Evolutionary conservation across 2,797 vertebrate genomes (phyloP).

Genomic region (Selene dorsalis): DNA sequence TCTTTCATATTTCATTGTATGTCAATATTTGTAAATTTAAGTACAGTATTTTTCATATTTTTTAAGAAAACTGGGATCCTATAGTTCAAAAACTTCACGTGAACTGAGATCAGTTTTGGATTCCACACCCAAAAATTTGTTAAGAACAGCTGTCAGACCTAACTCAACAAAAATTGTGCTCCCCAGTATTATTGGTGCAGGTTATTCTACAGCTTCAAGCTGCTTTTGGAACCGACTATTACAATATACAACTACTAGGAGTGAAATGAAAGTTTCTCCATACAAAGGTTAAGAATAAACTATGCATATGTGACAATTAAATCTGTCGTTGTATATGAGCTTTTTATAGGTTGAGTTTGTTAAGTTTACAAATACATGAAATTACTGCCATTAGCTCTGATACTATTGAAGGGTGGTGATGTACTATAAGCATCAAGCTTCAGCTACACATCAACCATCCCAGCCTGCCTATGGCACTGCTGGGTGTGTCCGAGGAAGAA

Average conservation of each 20-base stretch:
- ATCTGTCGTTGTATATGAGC: background rate
- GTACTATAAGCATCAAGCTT: background rate
- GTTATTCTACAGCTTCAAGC: background rate
- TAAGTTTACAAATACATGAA: constrained; percentile 2
- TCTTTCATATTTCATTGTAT: too few relatives aligned
- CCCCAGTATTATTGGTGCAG: too few relatives aligned
- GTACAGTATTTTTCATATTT: too few relatives aligned
- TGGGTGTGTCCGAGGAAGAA: constrained; percentile 33
- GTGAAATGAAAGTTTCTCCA: background rate
- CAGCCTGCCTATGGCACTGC: constrained; percentile 10
- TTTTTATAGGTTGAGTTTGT: background rate
- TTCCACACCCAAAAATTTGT: too few relatives aligned
- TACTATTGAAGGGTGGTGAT: background rate
- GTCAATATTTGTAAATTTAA: too few relatives aligned
- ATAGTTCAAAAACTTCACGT: too few relatives aligned
- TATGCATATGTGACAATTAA: background rate
- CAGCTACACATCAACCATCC: constrained; percentile 23
- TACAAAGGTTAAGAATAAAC: background rate
- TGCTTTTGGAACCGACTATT: background rate
- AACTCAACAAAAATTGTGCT: too few relatives aligned
- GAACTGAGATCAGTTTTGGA: too few relatives aligned
- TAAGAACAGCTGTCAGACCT: too few relatives aligned
- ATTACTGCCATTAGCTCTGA: background rate
- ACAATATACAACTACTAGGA: background rate
- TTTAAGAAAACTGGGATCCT: too few relatives aligned